Percentiles rank a stretch among this genome's conserved stretches.
Evolutionary conservation across 2,113 vertebrate species (phyloP).

Genomic region (Copsychus sechellarum): DNA sequence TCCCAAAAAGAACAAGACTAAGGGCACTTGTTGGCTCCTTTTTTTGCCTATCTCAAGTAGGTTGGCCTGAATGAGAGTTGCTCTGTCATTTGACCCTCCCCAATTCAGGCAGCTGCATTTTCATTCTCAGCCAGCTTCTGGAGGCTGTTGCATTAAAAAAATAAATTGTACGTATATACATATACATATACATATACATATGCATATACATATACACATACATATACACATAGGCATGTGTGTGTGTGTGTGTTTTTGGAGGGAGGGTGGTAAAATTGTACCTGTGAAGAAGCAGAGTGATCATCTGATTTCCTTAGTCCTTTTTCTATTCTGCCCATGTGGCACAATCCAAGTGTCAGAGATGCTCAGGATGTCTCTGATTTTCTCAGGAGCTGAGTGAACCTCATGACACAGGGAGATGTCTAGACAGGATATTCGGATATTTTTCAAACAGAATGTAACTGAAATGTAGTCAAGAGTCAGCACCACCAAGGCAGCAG

Average conservation of each 20-base stretch:
- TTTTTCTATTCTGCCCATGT: accelerated
- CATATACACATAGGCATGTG: not conserved
- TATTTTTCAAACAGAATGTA: not conserved
- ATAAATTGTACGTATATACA: too few species aligned
- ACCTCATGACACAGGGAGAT: not conserved
- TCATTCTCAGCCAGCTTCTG: not conserved
- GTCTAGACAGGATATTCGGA: not conserved
- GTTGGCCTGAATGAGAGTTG: accelerated
- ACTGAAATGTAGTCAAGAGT: not conserved
- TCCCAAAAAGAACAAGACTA: not conserved
- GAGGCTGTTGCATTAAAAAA: not conserved
- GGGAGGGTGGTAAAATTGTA: not conserved
- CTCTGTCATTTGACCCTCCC: not conserved
- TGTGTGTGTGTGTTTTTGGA: not conserved
- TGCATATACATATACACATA: too few species aligned
- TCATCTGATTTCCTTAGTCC: not conserved
- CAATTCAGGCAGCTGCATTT: not conserved
- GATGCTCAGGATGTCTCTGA: not conserved
- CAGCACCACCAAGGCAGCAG: not conserved
- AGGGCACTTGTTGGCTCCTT: not conserved
- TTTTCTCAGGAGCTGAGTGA: not conserved
- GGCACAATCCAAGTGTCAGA: not conserved
- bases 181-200: too few species aligned
- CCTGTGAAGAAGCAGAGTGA: not conserved
- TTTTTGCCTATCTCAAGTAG: not conserved